Evolutionary conservation across 2,797 vertebrate genomes (phyloP).

Genomic region (Syngnathus rostellatus): DNA sequence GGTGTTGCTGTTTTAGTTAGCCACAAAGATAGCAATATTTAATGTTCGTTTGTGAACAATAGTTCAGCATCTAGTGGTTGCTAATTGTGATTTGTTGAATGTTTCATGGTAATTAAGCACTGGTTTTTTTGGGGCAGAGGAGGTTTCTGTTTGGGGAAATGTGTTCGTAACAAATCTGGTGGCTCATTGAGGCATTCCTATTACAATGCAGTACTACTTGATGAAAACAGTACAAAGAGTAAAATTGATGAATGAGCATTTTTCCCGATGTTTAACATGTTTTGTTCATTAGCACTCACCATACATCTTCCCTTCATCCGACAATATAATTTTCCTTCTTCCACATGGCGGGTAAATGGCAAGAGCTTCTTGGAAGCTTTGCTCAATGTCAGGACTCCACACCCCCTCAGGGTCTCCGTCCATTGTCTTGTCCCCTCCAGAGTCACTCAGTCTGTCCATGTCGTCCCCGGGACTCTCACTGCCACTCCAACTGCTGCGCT

Average conservation of each 20-base stretch:
- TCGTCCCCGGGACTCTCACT: slow-evolving; percentile 95
- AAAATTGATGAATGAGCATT: not conserved
- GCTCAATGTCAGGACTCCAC: slow-evolving; percentile 97
- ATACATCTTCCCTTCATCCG: slow-evolving; percentile 99
- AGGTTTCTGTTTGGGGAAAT: not conserved
- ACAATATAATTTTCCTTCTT: slow-evolving; percentile 96
- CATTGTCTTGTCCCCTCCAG: slow-evolving; percentile 90
- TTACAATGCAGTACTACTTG: not conserved
- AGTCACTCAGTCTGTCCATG: slow-evolving; percentile 91
- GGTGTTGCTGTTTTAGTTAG: not conserved
- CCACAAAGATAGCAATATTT: not conserved
- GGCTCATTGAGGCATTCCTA: too few species aligned
- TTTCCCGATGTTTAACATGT: not conserved
- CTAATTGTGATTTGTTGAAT: too few species aligned
- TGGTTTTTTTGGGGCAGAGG: not conserved
- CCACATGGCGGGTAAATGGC: slow-evolving; percentile 98
- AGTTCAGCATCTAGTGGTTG: not conserved
- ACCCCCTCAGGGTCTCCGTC: slow-evolving; percentile 96
- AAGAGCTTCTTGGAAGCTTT: slow-evolving; percentile 97
- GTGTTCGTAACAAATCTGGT: too few species aligned
- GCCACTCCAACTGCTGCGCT: slow-evolving; percentile 96
- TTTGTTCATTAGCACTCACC: slow-evolving; percentile 73
- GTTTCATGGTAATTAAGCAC: not conserved
- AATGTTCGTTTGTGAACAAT: not conserved
- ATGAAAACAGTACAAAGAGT: not conserved